phyloP scores from a whole-genome alignment of 2,888 invertebrate species.

The Perizoma affinitatum region DNA sequence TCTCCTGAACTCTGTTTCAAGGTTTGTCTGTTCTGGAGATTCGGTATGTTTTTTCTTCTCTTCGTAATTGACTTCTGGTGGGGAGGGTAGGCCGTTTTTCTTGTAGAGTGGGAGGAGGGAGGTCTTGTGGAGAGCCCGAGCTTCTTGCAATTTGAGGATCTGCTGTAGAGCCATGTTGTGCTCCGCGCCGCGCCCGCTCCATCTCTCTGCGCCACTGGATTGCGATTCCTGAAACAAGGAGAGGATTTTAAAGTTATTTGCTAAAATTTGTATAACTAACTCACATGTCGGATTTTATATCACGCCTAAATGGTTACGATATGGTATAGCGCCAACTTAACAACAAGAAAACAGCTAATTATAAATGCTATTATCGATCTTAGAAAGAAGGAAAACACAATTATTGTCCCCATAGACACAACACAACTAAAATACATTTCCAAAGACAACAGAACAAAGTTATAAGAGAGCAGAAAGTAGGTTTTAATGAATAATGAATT shows the following conservation, averaged over 20 bases:
- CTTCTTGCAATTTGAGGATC: slow-evolving; percentile 95
- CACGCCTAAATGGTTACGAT: no score
- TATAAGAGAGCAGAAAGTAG: no score
- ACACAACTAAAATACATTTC: no score
- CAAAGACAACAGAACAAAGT: no score
- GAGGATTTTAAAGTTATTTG: slow-evolving; percentile 16
- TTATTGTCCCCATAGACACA: no score
- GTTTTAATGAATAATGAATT: no score
- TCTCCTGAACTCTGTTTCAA: slow-evolving; percentile 83
- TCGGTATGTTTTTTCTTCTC: slow-evolving; percentile 72
- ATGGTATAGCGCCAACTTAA: no score
- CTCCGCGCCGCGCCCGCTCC: slow-evolving; percentile 95
- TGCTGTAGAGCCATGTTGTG: slow-evolving; percentile 96
- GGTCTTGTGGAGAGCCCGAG: slow-evolving; percentile 87
- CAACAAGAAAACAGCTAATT: no score
- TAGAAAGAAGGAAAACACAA: no score
- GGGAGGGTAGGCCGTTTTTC: slow-evolving; percentile 75
- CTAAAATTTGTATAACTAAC: no score
- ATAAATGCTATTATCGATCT: no score
- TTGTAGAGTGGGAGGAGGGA: slow-evolving; percentile 79
- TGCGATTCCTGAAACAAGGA: slow-evolving; percentile 90
- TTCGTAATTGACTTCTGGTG: slow-evolving; percentile 76
- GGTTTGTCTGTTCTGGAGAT: slow-evolving; percentile 68
- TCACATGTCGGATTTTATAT: no score
- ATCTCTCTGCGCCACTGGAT: slow-evolving; percentile 93